A percentile compares a stretch with the other conserved stretches of the same genome.
Conservation (phyloP, 2,113 vertebrate species). For the Trematomus loennbergii region DNA sequence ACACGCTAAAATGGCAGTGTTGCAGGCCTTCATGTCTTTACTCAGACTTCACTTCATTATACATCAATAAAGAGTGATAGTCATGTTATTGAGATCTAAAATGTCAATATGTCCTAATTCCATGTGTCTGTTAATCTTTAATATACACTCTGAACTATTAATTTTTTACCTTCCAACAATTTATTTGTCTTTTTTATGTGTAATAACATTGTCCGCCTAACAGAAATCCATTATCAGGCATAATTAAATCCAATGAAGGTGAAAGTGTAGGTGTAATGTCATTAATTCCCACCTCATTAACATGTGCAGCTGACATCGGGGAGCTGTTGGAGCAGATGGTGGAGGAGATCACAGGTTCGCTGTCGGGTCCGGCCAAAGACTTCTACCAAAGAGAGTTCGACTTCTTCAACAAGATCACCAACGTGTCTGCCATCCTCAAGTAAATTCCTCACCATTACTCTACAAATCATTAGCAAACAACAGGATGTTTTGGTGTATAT, state of each 20-base stretch:
- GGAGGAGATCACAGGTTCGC: constrained; percentile 93
- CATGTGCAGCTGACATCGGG: constrained; percentile 91
- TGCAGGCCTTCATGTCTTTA: no score
- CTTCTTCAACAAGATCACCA: constrained; percentile 98
- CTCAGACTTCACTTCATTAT: no score
- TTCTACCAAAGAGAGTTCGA: constrained; percentile 98
- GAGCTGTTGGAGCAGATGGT: constrained; percentile 95
- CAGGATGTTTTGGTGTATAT: not conserved
- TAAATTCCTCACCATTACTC: constrained; percentile 49
- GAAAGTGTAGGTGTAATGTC: constrained; percentile 8
- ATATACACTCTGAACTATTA: no score
- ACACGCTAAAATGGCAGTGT: no score
- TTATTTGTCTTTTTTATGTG: no score
- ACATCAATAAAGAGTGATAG: no score
- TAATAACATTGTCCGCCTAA: not conserved
- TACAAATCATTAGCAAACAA: rapidly evolving
- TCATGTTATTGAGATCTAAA: no score
- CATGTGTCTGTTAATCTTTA: no score
- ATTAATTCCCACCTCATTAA: not conserved
- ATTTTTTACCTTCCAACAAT: no score
- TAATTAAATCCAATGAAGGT: not conserved
- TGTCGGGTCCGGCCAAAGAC: constrained; percentile 96
- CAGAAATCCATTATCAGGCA: not conserved
- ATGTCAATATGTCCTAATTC: no score
- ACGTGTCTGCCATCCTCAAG: constrained; percentile 96